phyloP scores from a whole-genome alignment of 2,888 invertebrate species.

The Rotaria socialis region DNA sequence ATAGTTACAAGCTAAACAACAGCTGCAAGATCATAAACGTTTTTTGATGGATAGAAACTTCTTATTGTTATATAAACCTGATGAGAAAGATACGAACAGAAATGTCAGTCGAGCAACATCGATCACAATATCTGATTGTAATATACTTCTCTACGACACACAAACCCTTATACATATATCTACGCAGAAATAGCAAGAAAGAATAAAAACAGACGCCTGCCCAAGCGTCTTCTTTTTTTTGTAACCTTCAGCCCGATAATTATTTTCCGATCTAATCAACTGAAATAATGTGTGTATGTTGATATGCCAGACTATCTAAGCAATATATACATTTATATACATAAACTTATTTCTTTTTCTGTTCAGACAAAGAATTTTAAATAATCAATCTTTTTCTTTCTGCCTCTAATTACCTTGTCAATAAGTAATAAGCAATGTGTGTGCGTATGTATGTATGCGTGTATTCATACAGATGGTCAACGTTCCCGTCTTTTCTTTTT shows the following conservation, averaged over 20 bases:
- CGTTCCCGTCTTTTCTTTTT: neutral
- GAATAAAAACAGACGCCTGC: slow-evolving; percentile 19
- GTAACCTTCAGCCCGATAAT: slow-evolving; percentile 35
- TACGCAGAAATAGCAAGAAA: slow-evolving; percentile 9
- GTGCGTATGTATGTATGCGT: neutral
- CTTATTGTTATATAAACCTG: slow-evolving; percentile 26
- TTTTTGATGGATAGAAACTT: slow-evolving; percentile 27
- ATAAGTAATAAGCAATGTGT: slow-evolving; percentile 22
- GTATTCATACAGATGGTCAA: slow-evolving; percentile 25
- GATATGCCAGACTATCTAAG: slow-evolving; percentile 31
- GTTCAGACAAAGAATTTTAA: slow-evolving; percentile 16
- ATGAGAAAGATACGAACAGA: slow-evolving; percentile 22
- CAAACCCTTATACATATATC: neutral
- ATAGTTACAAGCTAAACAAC: slow-evolving; percentile 35
- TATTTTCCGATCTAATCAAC: slow-evolving; percentile 24
- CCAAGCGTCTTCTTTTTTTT: neutral
- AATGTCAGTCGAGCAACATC: slow-evolving; percentile 29
- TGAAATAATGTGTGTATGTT: slow-evolving; percentile 27
- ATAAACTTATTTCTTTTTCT: neutral
- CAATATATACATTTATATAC: slow-evolving; percentile 7
- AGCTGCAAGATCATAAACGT: slow-evolving; percentile 31
- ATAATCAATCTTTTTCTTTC: slow-evolving; percentile 18
- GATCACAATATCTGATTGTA: slow-evolving; percentile 36
- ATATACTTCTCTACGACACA: slow-evolving; percentile 18
- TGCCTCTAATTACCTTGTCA: slow-evolving; percentile 26